Base-by-base conservation (phyloP, 37 sponge, comb jelly and placozoan species). In the Ephydatia muelleri region DNA sequence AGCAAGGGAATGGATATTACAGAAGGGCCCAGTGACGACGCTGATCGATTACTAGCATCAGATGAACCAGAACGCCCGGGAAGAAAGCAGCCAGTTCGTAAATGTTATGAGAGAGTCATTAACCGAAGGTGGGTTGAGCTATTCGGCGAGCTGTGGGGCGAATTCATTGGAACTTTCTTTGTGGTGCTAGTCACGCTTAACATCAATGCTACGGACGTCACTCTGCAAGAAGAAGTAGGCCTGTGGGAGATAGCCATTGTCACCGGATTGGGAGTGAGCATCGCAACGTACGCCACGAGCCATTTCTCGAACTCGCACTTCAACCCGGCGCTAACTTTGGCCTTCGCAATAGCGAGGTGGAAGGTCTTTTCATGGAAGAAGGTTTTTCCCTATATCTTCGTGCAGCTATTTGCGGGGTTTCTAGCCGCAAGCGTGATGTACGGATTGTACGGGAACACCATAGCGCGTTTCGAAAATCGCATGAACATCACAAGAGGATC, bases 151-250 rank as follows among this genome's bases (percentile, higher is more conserved):
- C 57, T 57, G 19, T 57, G 57, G 19, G 57, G 89, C 31, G 89
- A 89, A 34, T 79, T 89, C 21, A 40, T 89, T 0, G 89, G 89
- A 0, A 89, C 89, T 0, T 89, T 78, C 33, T 14, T 89, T 0
- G 66, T 84, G 13, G 64, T 74, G 2, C 37, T 83, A 0, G 47
- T 78, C 34, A 89, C 74, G 0, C 73, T 84, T 57, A 84, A 76
- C 25, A 34, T 57, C 9, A 77, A 80, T 8, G 72, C 72, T 28
- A 33, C 72, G 14, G 30, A 30, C 29, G 31, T n/a, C 12, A 14
- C 25, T 1, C 30, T 33, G 32, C 14, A 33, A 26, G 82, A 71
- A 32, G 69, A 68, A 5, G 38, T 19, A 19, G 82, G 82, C 13
- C 34, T 81, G 34, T 81, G 82, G 82, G 71, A 81, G 72, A 71